Conservation (phyloP, 2,888 invertebrate species). For the Cerastis leucographa region DNA sequence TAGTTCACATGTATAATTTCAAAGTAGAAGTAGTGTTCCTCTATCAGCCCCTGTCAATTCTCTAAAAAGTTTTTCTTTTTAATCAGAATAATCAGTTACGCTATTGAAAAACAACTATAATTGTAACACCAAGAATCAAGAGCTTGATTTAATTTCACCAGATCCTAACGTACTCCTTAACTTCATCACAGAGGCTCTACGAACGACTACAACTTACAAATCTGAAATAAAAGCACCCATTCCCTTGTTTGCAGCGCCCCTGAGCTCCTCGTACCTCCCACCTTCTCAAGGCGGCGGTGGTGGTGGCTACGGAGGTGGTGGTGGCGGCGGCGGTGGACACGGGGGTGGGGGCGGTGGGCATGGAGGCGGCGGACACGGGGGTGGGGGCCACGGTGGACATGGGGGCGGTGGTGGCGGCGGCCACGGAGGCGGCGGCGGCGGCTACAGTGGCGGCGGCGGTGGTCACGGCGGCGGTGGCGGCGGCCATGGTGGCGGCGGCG, state of each 20-base stretch:
- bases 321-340: conserved; percentile 60
- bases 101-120: background rate
- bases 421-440: conserved; percentile 56
- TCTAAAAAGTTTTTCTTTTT: background rate
- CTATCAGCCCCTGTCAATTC: background rate
- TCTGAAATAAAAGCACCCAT: conserved; percentile 64
- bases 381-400: conserved; percentile 52
- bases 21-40: background rate
- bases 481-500: conserved; percentile 57
- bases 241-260: conserved; percentile 86
- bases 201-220: conserved; percentile 23
- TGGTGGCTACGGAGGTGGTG: conserved; percentile 51
- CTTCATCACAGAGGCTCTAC: conserved; percentile 47
- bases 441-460: conserved; percentile 70
- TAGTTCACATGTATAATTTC: background rate
- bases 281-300: conserved; percentile 85
- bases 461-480: conserved; percentile 57
- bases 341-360: conserved; percentile 66
- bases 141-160: background rate
- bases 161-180: background rate
- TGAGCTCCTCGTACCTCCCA: conserved; percentile 91
- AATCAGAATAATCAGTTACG: background rate
- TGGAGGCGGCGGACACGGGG: conserved; percentile 72
- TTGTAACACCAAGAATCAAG: background rate
- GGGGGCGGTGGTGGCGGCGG: conserved; percentile 64